Conservation (phyloP, 2,888 invertebrate genomes). For the Acanthococcus lagerstroemiae region DNA sequence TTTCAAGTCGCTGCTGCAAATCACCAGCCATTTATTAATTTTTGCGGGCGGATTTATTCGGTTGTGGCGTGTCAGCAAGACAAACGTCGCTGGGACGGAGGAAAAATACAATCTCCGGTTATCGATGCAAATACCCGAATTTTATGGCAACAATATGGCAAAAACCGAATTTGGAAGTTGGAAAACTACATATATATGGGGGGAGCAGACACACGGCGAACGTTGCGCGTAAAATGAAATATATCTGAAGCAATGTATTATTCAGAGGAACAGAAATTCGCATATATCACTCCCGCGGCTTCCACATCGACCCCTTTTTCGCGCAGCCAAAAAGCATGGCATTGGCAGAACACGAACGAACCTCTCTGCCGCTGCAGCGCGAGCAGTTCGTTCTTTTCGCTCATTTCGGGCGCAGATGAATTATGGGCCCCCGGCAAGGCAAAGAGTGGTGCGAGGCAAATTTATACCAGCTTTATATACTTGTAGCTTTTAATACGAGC, state of each 20-base stretch:
- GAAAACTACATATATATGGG: not conserved
- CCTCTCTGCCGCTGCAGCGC: constrained; percentile 1
- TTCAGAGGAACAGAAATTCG: constrained; percentile 29
- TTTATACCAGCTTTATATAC: constrained; percentile 22
- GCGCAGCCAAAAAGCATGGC: constrained; percentile 5
- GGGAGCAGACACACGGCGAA: not conserved
- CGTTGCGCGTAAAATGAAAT: constrained; percentile 15
- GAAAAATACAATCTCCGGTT: not conserved
- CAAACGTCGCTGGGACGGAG: too few species aligned
- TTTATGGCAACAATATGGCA: constrained; percentile 5
- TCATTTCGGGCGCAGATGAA: constrained; percentile 13
- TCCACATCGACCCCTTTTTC: constrained; percentile 16
- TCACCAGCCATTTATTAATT: too few species aligned
- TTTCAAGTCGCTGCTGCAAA: too few species aligned
- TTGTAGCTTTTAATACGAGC: not conserved
- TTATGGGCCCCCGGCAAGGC: constrained; percentile 10
- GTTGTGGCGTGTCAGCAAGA: too few species aligned
- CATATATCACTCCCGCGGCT: constrained; percentile 14
- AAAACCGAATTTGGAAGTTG: constrained; percentile 3
- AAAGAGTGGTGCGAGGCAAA: constrained; percentile 16
- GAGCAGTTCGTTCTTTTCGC: constrained; percentile 14
- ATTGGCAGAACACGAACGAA: constrained; percentile 15
- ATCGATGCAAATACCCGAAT: constrained; percentile 13
- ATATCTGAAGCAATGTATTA: constrained; percentile 28
- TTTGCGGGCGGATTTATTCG: too few species aligned